Evolutionary conservation across 2,113 vertebrate species (phyloP), one percentile per base, ranked within the genome.

Genomic region (Hippocampus zosterae): DNA sequence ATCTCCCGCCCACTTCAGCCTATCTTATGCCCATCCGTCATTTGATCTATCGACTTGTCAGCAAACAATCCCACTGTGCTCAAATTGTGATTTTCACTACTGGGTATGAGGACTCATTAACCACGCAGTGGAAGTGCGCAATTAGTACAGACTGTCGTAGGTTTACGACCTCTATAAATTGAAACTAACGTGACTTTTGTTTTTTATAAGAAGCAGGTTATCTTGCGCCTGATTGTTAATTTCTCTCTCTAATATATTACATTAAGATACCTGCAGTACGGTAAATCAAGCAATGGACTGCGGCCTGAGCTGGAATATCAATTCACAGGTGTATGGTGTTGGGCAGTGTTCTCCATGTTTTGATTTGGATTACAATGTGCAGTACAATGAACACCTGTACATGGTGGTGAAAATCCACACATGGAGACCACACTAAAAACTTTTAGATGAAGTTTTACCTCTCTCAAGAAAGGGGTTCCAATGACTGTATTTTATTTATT

Each of bases 121-220:
- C 74, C 82, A 76, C 73, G 75, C 50, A 29, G 52, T 83, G 73
- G 74, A 67, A 71, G 78, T 75, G 76, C 78, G 81, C 71, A 83
- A 86, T 85, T 86, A 86, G 78, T 33, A 8, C 15, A 33, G 25
- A 3, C 2, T 33, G 27, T 59, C 5, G 6, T 33, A 25, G 6
- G 27, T 33, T 33, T 18, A 10, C 25, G 4, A 29, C 25, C 56
- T 27, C 11, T 13, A 23, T 25, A 59, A 59, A 11, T 27, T 59
- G 27, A 59, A 15, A 59, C 25, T 15, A 15, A 59, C 25, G 15
- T 59, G 23, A 59, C 11, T 57, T 57, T 56, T 33, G 29, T 33
- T 33, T 33, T 33, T 33, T 4, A 33, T 33, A 33, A 25, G n/a
- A 56, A 23, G 55, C 10, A 1, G 8, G 23, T 27, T 57, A n/a